Evolutionary conservation across 2,797 vertebrate genomes (phyloP), one percentile per base, ranked within the genome.

Genomic region (Schizopygopsis malacanthus): DNA sequence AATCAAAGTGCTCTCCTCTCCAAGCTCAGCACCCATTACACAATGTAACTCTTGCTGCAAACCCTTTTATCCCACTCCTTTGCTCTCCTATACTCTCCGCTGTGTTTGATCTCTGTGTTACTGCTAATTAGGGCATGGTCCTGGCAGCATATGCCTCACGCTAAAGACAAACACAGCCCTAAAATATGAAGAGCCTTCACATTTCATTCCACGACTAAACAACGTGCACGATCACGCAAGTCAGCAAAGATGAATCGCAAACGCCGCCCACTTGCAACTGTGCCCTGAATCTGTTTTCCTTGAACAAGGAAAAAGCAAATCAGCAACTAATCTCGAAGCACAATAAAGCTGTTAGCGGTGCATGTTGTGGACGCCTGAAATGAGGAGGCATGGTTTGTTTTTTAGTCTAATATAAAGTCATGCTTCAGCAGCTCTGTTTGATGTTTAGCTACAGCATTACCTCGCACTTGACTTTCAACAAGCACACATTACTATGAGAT

Each of bases 101-200:
- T 93, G 63, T 56, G 91, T 95, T 95, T 95, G 93, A 95, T 95
- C 94, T 94, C 89, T 86, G 91, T 94, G 94, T 94, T 95, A 93
- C 93, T 91, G 92, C 92, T 95, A 95, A 95, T 94, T 93, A 96
- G 93, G 90, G 90, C 85, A 91, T 86, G 92, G 92, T 91, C 91
- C 91, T 95, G 92, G 93, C 92, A 94, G 93, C 92, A 93, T 92
- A 93, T 95, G 94, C 93, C 93, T 91, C 87, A 84, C 87, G 90
- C 92, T 91, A 88, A 94, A 93, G 91, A 90, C 90, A 91, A 90
- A 90, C 84, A 90, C 78, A 71, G 86, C 47, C 79, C 90, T 52
- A 67, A 81, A 78, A 78, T 87, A 85, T n/a, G 89, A 93, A 90
- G 86, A 90, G 89, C 89, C 91, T 91, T 92, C 56, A 90, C 92